Evolutionary conservation across 2,113 vertebrate genomes (phyloP).

Genomic region (Xenopus laevis): DNA sequence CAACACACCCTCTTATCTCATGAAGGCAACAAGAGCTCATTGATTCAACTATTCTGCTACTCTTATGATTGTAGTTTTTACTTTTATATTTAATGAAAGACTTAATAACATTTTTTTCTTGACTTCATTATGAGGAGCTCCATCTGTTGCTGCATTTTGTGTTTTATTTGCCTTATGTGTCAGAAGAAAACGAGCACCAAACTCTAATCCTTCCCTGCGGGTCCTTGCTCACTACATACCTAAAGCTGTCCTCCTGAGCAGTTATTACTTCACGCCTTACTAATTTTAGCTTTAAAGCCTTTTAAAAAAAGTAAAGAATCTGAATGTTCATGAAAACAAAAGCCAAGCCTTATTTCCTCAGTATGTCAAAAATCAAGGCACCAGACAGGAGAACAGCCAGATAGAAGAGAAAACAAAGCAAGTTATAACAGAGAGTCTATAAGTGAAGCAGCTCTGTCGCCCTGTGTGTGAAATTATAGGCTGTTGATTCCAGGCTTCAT

Average conservation of each 20-base stretch:
- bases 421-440: conserved; percentile 8
- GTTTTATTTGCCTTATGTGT: background rate
- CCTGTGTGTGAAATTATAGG: background rate
- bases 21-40: conserved; percentile 11
- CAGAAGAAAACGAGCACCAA: background rate
- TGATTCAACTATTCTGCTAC: background rate
- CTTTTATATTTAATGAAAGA: too few species aligned
- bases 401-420: conserved; percentile 26
- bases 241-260: background rate
- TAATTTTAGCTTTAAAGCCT: conserved; percentile 30
- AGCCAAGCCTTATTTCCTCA: conserved; percentile 34
- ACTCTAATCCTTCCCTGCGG: conserved; percentile 2
- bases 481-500: background rate
- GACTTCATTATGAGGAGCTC: too few species aligned
- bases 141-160: too few species aligned
- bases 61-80: too few species aligned
- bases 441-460: background rate
- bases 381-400: conserved; percentile 21
- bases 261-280: conserved; percentile 6
- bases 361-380: conserved; percentile 14
- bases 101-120: too few species aligned
- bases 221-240: background rate
- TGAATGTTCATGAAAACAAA: conserved; percentile 23
- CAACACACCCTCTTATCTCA: conserved; percentile 27
- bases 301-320: conserved; percentile 11